Evolutionary conservation across 2,113 vertebrate species (phyloP).

Genomic region (Chlamydotis undulata): DNA sequence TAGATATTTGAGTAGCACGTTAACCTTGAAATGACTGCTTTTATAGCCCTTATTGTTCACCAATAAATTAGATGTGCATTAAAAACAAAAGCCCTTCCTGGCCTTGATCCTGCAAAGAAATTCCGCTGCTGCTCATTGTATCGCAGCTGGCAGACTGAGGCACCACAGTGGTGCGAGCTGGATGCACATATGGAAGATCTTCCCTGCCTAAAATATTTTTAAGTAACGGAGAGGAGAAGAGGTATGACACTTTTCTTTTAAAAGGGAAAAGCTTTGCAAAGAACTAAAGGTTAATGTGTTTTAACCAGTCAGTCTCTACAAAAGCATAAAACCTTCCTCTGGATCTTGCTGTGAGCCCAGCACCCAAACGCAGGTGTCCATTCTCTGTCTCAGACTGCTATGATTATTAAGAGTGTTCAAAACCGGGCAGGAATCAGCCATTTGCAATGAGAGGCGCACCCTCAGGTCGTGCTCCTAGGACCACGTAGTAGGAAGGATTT

Average conservation of each 20-base stretch:
- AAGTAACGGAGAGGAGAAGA: background rate
- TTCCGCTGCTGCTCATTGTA: background rate
- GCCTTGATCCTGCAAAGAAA: background rate
- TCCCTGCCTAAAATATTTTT: background rate
- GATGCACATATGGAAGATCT: background rate
- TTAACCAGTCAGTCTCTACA: background rate
- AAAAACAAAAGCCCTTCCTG: background rate
- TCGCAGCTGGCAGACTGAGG: background rate
- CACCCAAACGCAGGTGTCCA: background rate
- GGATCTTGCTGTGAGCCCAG: fast-evolving
- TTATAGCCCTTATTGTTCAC: background rate
- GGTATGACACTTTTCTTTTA: background rate
- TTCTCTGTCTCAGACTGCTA: background rate
- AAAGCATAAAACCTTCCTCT: background rate
- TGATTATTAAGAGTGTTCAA: background rate
- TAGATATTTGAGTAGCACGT: background rate
- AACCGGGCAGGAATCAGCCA: background rate
- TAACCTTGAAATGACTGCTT: constrained; percentile 35
- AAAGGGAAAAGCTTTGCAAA: background rate
- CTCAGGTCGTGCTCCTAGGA: background rate
- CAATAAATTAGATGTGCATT: background rate
- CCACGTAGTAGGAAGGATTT: background rate
- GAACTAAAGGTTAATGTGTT: background rate
- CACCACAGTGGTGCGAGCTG: background rate
- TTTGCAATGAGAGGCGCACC: too few species aligned